These are phyloP conservation scores for Solenodon paradoxus DNA, from an alignment of 2,113 vertebrate species.

Conservation along the genomic window DNA sequence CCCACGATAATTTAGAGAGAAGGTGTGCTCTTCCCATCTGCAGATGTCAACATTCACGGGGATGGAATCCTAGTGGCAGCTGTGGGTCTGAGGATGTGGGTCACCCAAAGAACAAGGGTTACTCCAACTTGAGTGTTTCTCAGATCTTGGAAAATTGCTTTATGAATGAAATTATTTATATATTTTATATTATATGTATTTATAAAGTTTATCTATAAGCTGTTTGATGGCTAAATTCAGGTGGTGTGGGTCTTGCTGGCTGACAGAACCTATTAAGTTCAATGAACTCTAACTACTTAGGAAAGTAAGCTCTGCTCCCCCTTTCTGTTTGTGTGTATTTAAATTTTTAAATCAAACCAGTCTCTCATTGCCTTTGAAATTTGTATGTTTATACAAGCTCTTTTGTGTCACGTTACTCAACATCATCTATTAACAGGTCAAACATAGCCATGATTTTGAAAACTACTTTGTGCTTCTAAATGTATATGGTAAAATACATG, in stretches of 20 bases:
- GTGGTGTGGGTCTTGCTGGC: not conserved
- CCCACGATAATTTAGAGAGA: not conserved
- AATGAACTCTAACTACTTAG: not conserved
- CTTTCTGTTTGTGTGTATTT: not conserved
- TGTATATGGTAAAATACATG: not conserved
- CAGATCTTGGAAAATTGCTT: not conserved
- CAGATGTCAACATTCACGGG: rapidly evolving
- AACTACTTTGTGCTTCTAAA: not conserved
- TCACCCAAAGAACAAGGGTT: not conserved
- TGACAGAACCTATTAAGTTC: not conserved
- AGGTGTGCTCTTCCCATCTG: not conserved
- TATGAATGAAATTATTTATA: too few relatives aligned
- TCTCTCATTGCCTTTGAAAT: not conserved
- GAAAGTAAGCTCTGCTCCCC: not conserved
- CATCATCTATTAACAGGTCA: not conserved
- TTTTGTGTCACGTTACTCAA: not conserved
- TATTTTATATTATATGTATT: too few relatives aligned
- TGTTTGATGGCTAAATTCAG: not conserved
- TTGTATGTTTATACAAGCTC: not conserved
- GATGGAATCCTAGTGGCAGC: not conserved
- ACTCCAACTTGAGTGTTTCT: not conserved
- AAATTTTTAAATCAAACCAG: not conserved
- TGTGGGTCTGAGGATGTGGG: not conserved
- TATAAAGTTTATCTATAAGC: not conserved
- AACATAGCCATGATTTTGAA: not conserved